Percentiles rank a stretch among this genome's conserved stretches.
These are phyloP conservation scores for Novumbra hubbsi DNA, from an alignment of 2,797 vertebrate genomes.

Conservation along the genomic window DNA sequence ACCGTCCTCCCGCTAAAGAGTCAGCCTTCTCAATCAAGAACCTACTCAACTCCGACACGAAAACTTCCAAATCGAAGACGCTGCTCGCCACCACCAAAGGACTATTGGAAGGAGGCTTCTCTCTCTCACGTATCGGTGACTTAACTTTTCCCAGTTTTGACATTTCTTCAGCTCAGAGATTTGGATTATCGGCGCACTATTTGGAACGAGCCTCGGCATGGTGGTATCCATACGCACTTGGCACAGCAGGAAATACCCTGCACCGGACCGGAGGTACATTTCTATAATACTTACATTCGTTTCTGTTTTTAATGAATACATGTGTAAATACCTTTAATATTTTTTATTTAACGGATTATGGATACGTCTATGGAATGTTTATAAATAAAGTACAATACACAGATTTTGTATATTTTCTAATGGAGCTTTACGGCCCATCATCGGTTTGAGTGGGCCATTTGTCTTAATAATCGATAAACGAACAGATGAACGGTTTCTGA, in stretches of 20 bases:
- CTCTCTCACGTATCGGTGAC: conserved; percentile 85
- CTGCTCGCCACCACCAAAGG: conserved; percentile 81
- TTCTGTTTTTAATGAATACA: not conserved
- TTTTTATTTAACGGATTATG: not conserved
- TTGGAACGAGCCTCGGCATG: conserved; percentile 87
- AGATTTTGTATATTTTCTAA: not conserved
- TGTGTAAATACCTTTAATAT: not conserved
- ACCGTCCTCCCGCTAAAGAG: conserved; percentile 80
- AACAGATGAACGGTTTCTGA: not conserved
- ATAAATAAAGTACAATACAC: not conserved
- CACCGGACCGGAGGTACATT: conserved; percentile 80
- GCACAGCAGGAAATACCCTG: conserved; percentile 79
- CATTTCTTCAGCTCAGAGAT: conserved; percentile 86
- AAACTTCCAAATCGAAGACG: conserved; percentile 75
- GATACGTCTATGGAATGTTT: not conserved
- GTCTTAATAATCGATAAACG: not conserved
- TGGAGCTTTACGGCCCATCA: not conserved
- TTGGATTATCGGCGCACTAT: conserved; percentile 88
- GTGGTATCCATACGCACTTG: conserved; percentile 91
- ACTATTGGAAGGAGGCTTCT: conserved; percentile 82
- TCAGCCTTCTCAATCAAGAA: conserved; percentile 97
- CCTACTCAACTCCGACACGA: conserved; percentile 87
- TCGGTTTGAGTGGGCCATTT: not conserved
- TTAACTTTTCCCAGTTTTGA: conserved; percentile 89
- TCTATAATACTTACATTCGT: not conserved